A percentile compares a stretch with the other conserved stretches of the same genome.
These are phyloP conservation scores for Heliothis subflexa DNA, from an alignment of 1,140 invertebrate species.

Conservation along the genomic window DNA sequence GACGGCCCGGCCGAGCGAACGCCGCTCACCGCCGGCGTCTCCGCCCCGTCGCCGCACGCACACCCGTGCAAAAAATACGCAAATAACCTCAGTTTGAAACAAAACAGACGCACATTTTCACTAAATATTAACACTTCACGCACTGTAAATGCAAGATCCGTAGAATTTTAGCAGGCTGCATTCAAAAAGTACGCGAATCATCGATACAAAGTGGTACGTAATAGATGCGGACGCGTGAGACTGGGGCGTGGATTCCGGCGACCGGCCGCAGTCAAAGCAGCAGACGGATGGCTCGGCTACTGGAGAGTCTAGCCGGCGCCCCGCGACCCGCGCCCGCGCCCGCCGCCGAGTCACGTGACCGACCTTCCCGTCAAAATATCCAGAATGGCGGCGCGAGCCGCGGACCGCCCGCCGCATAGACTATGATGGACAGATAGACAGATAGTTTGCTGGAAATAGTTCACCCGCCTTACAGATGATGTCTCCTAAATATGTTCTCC, in stretches of 20 bases:
- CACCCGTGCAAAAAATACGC: constrained; percentile 77
- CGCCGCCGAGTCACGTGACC: constrained; percentile 86
- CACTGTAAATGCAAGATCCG: neutral
- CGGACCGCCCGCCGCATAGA: constrained; percentile 69
- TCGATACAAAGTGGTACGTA: constrained; percentile 56
- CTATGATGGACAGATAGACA: constrained; percentile 33
- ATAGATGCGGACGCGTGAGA: constrained; percentile 61
- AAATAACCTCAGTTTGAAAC: constrained; percentile 60
- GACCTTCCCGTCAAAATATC: constrained; percentile 93
- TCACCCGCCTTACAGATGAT: neutral
- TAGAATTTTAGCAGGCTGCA: neutral
- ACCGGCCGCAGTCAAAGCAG: constrained; percentile 82
- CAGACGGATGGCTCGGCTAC: constrained; percentile 86
- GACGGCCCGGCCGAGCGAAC: constrained; percentile 68
- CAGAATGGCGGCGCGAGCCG: constrained; percentile 85
- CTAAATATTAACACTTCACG: constrained; percentile 17
- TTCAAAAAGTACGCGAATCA: constrained; percentile 18
- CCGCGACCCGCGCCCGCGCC: constrained; percentile 68
- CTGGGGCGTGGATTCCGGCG: constrained; percentile 75
- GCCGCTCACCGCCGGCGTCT: constrained; percentile 65
- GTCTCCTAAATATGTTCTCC: no score
- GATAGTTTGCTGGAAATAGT: neutral
- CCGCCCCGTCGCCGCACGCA: constrained; percentile 70
- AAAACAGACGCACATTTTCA: constrained; percentile 50
- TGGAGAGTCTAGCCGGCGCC: constrained; percentile 86